Evolutionary conservation across 2,888 invertebrate genomes (phyloP), one percentile per base, ranked within the genome.

Genomic region (Unio pictorum): DNA sequence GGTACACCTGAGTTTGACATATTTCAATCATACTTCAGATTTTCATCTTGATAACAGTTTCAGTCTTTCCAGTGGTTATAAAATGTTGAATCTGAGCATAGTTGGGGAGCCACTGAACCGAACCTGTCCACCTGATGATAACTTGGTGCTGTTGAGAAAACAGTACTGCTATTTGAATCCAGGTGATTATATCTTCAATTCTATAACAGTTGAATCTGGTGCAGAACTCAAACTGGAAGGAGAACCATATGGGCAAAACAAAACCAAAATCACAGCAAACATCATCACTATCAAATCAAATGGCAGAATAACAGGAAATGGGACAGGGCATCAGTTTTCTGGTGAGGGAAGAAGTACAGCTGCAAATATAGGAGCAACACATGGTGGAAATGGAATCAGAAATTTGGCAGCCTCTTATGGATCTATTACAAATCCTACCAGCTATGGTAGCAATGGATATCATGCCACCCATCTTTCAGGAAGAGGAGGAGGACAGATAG

Each of bases 401-500:
- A 80, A 76, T 56, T 66, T 72, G 11, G 63, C 60, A 28, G 63
- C 68, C n/a, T 57, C 75, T 4, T 84, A 85, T 71, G 85, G 84
- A 3, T 74, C 64, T 66, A 74, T 84, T 23, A 60, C 60, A 0
- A 23, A 56, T 4, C 85, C 85, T 20, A 67, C 61, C 28, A 64
- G 66, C 5, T 82, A 82, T 71, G 85, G 85, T n/a, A 84, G 85
- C 62, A 81, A 76, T 71, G 84, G 81, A 23, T 64, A 68, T 61
- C 66, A 72, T 54, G 80, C 80, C 3, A 68, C 76, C 20, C 18
- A 61, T 0, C 59, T 60, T 23, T 60, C 66, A 26, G 80, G 77
- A 15, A 67, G 75, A 26, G 84, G 83, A 55, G 84, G 84, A 26
- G 81, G 79, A 26, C 82, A 82, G 69, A 65, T 83, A 15, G 74